Conservation (phyloP, 1,140 invertebrate genomes). For the Gryllus bimaculatus region DNA sequence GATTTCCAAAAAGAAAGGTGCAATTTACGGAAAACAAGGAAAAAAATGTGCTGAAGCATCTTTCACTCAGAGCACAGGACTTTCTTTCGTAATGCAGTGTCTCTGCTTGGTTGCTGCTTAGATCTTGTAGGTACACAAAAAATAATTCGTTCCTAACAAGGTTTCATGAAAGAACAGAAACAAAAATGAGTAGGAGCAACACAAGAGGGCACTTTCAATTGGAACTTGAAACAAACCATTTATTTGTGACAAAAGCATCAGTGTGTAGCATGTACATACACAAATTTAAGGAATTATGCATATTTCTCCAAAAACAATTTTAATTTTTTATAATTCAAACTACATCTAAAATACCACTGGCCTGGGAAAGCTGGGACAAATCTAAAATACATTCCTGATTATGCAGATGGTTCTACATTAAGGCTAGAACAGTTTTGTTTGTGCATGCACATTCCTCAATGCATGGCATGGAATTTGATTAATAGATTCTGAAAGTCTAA, state of each 20-base stretch:
- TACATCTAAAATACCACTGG: not conserved
- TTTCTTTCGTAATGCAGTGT: no score
- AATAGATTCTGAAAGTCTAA: not conserved
- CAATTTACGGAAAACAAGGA: no score
- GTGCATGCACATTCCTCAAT: conserved; percentile 3
- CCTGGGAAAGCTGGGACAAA: not conserved
- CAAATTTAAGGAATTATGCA: not conserved
- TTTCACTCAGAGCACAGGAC: no score
- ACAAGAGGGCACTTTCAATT: not conserved
- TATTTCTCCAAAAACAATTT: not conserved
- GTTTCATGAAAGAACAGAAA: no score
- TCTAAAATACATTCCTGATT: not conserved
- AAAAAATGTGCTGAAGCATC: no score
- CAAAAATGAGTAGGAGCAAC: no score
- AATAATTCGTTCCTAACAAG: no score
- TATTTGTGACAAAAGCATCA: not conserved
- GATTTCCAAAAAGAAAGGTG: no score
- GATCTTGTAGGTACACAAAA: no score
- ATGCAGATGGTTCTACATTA: not conserved
- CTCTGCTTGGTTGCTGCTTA: no score
- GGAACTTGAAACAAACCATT: not conserved
- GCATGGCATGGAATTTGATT: not conserved
- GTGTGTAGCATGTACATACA: conserved; percentile 1
- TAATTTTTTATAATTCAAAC: not conserved
- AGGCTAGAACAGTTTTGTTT: not conserved